Percentiles rank a stretch among this genome's conserved stretches.
phyloP scores from a whole-genome alignment of 2,113 vertebrate genomes.

The Puma concolor region DNA sequence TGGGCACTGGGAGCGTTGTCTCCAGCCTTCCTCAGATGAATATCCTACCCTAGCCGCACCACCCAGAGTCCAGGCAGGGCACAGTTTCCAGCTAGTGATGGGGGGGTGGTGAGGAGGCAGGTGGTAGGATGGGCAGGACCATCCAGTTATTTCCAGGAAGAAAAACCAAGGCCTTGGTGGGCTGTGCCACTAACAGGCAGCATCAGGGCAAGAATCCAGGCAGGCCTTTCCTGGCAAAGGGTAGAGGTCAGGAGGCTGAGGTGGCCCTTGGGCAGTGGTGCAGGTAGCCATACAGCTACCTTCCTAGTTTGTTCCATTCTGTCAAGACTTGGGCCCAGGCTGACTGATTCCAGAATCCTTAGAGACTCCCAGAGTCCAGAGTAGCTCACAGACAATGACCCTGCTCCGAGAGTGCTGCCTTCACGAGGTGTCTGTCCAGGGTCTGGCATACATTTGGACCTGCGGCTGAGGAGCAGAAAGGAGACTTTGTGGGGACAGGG shows the following conservation, averaged over 20 bases:
- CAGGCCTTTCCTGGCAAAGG: neutral
- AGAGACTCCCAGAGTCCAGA: neutral
- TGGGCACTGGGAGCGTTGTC: neutral
- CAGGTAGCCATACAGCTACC: neutral
- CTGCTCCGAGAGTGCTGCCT: neutral
- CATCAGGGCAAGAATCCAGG: neutral
- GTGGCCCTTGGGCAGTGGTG: neutral
- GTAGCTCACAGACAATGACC: neutral
- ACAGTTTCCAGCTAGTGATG: no score
- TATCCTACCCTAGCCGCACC: neutral
- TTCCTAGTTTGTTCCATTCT: neutral
- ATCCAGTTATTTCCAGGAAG: slow-evolving; percentile 6
- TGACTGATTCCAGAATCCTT: neutral
- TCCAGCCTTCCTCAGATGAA: neutral
- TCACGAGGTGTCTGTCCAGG: no score
- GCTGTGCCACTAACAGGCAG: neutral
- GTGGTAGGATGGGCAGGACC: neutral
- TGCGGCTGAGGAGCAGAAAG: neutral
- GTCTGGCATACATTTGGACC: neutral
- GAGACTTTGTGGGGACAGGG: neutral
- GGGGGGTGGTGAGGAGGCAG: neutral
- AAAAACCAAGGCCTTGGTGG: neutral
- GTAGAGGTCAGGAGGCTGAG: neutral
- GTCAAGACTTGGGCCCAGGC: neutral
- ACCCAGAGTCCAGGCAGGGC: neutral